These are phyloP conservation scores for Paraplagusia blochii DNA, from an alignment of 2,113 vertebrate species.

Conservation along the genomic window DNA sequence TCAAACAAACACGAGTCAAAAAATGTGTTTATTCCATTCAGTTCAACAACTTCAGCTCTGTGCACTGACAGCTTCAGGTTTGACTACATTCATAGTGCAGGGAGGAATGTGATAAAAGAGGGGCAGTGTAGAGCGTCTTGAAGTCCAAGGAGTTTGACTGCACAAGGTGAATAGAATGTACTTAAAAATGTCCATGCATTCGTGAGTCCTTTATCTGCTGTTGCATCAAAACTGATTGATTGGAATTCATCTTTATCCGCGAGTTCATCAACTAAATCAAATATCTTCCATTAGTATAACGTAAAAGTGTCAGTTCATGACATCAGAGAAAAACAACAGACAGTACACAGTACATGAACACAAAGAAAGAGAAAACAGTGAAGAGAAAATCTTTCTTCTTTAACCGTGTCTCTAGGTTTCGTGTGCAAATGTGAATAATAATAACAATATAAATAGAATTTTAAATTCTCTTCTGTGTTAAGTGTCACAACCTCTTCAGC, in stretches of 20 bases:
- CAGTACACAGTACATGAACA: slow-evolving; percentile 7
- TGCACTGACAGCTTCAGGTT: background rate
- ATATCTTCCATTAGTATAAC: slow-evolving; percentile 2
- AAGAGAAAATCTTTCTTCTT: background rate
- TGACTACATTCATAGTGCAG: slow-evolving; percentile 38
- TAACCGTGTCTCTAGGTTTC: background rate
- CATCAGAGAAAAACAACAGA: background rate
- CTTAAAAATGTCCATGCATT: slow-evolving; percentile 9
- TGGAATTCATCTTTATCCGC: background rate
- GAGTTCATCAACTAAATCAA: slow-evolving; percentile 1
- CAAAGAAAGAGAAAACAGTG: background rate
- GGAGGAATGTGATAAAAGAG: slow-evolving; percentile 17
- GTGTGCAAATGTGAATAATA: slow-evolving; percentile 9
- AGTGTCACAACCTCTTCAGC: no score
- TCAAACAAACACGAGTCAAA: background rate
- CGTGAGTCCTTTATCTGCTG: background rate
- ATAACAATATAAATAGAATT: background rate
- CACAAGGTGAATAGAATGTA: background rate
- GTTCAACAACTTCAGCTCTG: background rate
- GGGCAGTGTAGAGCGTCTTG: background rate
- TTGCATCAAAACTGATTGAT: slow-evolving; percentile 3
- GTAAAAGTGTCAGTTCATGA: background rate
- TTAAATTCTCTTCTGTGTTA: no score
- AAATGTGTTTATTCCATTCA: background rate
- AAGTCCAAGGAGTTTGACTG: slow-evolving; percentile 15